Evolutionary conservation across 1,140 invertebrate genomes (phyloP), one percentile per base, ranked within the genome.

Genomic region (Cydia splendana): DNA sequence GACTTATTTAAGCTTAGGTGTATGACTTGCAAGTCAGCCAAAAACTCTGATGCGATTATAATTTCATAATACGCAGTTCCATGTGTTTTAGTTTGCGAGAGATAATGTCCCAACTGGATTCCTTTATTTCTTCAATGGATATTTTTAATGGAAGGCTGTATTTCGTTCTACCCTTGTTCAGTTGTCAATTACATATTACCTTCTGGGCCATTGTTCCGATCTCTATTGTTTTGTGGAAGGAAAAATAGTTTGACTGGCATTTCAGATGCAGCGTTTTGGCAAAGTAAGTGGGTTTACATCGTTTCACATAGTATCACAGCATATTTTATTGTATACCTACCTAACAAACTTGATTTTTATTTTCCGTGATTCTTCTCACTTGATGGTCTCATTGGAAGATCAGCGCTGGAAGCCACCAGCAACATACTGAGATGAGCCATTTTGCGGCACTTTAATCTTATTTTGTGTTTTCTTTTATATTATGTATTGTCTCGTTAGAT

Each of bases 171-270:
- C 87, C 88, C 87, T 89, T 81, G 87, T 90, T 84, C 76, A 34
- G 76, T 84, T 90, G 88, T 90, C 88, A 90, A 90, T 90, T 88
- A 90, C 81, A 78, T 74, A 69, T n/a, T 45, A 18, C 67, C 67
- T 71, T 71, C 7, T 71, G 28, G 1, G 67, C 6, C 38, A 38
- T 38, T 69, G 28, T 38, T 38, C 2, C 57, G 9, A 12, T 62
- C 57, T n/a, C 57, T 62, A 62, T 62, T 24, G 57, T 62, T 3
- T 24, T 62, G 5, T 24, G 57, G 57, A 62, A 24, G 57, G 57
- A 62, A 18, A 24, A 62, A 24, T 62, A 62, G 57, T 62, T 62
- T 62, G 57, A 7, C 4, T 57, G 53, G 6, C 15, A 18, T 57
- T 15, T 51, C 13, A 3, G 13, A 51, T 51, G n/a, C 53, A 15